Percentiles rank a stretch among this genome's conserved stretches.
Conservation (phyloP, 2,888 invertebrate species). For the Conus canariensis region DNA sequence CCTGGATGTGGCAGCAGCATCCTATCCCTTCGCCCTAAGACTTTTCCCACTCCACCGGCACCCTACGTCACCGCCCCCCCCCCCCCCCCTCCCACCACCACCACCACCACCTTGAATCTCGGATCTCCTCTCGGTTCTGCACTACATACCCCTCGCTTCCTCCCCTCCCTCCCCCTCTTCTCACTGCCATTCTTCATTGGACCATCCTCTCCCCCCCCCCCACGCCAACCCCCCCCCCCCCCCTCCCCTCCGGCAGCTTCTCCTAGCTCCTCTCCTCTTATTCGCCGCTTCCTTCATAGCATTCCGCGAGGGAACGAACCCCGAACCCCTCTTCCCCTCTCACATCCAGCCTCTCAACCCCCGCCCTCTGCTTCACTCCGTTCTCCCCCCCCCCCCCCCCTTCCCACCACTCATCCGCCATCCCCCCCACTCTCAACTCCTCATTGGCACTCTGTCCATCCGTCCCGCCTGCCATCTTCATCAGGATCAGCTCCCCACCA, state of each 20-base stretch:
- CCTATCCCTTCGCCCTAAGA: too few relatives aligned
- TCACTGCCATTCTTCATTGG: too few relatives aligned
- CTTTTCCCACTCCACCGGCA: too few relatives aligned
- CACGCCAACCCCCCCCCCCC: background rate
- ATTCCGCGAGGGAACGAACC: too few relatives aligned
- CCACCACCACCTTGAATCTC: too few relatives aligned
- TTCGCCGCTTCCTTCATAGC: background rate
- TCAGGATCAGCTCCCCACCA: background rate
- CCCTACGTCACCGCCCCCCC: background rate
- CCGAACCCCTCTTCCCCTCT: too few relatives aligned
- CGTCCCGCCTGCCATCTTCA: background rate
- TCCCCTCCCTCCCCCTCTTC: background rate
- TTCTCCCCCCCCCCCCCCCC: background rate
- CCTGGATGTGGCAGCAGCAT: too few relatives aligned
- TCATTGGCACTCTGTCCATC: too few relatives aligned
- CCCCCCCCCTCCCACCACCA: background rate
- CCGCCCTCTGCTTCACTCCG: background rate
- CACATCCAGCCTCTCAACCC: too few relatives aligned
- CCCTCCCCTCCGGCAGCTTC: background rate
- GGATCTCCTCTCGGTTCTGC: too few relatives aligned
- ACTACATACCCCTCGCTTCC: background rate
- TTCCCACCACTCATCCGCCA: background rate
- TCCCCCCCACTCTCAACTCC: too few relatives aligned
- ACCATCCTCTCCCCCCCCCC: background rate
- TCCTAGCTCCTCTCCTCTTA: background rate